These are phyloP conservation scores for Threskiornis aethiopicus DNA, from an alignment of 2,797 vertebrate genomes.

Conservation along the genomic window DNA sequence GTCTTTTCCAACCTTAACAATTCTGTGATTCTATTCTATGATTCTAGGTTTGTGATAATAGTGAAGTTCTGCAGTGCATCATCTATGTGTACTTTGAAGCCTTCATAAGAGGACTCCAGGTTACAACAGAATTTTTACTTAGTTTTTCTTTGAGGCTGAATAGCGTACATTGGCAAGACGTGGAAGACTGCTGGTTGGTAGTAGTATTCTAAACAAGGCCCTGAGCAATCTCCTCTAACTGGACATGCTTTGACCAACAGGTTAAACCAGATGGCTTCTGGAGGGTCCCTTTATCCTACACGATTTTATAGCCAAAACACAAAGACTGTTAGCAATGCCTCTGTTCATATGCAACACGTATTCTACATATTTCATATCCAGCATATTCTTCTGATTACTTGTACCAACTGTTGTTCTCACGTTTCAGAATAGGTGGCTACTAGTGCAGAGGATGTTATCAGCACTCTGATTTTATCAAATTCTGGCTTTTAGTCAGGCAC, in stretches of 20 bases:
- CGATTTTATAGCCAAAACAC: not conserved
- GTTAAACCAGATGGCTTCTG: not conserved
- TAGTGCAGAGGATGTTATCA: not conserved
- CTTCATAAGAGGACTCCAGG: not conserved
- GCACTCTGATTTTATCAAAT: not conserved
- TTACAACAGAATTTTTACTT: not conserved
- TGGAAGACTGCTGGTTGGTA: not conserved
- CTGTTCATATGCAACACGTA: rapidly evolving
- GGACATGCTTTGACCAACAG: not conserved
- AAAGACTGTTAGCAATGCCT: not conserved
- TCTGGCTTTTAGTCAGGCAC: not conserved
- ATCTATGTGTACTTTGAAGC: not conserved
- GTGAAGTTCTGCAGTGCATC: not conserved
- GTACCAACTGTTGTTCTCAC: not conserved
- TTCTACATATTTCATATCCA: not conserved
- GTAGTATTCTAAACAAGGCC: not conserved
- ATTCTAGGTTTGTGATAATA: not conserved
- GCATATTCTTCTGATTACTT: not conserved
- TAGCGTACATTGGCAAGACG: rapidly evolving
- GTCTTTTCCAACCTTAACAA: no score
- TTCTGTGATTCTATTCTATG: no score
- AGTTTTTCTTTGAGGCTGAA: not conserved
- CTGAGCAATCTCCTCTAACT: not conserved
- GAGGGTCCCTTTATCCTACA: not conserved
- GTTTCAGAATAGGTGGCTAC: not conserved